phyloP scores from a whole-genome alignment of 2,888 invertebrate genomes.

The Antheraea assamensis region DNA sequence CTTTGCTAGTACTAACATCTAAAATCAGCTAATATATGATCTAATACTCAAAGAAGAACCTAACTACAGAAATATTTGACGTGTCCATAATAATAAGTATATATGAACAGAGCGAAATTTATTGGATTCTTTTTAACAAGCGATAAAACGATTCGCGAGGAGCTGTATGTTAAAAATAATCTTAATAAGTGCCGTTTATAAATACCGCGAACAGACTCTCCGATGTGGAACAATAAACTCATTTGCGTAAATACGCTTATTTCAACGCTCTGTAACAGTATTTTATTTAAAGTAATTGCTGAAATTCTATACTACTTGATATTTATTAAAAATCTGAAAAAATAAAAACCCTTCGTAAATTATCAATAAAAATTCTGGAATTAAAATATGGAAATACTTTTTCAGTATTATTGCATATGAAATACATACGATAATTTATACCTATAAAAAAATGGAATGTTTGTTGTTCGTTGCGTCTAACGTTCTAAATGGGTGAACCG shows the following conservation, averaged over 20 bases:
- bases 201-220: conserved; percentile 8
- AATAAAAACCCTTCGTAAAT: no score
- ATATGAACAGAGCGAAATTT: conserved; percentile 1
- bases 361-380: no score
- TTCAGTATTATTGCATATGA: no score
- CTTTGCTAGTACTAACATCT: no score
- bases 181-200: neutral
- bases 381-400: no score
- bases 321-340: no score
- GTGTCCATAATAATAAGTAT: neutral
- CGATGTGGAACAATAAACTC: conserved; percentile 15
- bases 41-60: neutral
- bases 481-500: no score
- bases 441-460: no score
- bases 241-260: conserved; percentile 9
- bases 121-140: conserved; percentile 24
- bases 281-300: neutral
- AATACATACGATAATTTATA: no score
- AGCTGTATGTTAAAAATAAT: conserved; percentile 11
- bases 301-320: neutral
- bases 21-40: neutral
- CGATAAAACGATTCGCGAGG: conserved; percentile 23
- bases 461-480: no score
- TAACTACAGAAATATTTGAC: neutral
- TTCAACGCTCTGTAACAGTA: neutral